phyloP scores from a whole-genome alignment of 1,140 invertebrate species.

The Leptoteleia sp. region DNA sequence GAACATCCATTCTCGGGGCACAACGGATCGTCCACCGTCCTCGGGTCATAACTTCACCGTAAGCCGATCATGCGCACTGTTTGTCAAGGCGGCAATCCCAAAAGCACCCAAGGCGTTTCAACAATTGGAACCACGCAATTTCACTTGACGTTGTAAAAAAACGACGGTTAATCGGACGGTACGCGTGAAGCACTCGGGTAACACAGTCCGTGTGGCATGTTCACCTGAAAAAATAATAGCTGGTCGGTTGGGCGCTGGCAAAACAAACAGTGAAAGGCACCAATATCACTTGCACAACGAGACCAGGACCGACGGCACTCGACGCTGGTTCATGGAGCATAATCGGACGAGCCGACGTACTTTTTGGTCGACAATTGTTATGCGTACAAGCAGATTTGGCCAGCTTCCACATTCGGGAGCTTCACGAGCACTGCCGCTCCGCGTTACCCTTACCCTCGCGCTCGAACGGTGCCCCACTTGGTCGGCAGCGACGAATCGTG shows the following conservation, averaged over 20 bases:
- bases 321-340: not conserved
- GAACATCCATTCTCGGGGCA: not conserved
- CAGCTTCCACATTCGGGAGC: slow-evolving; percentile 71
- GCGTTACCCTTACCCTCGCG: slow-evolving; percentile 69
- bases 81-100: too few species aligned
- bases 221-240: too few species aligned
- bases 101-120: too few species aligned
- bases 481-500: slow-evolving; percentile 17
- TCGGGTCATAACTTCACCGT: not conserved
- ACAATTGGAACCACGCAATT: too few species aligned
- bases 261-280: too few species aligned
- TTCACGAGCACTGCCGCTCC: slow-evolving; percentile 68
- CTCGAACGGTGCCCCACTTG: slow-evolving; percentile 43
- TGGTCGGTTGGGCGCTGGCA: too few species aligned
- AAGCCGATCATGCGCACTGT: too few species aligned
- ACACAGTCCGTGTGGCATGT: too few species aligned
- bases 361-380: slow-evolving; percentile 6
- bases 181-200: too few species aligned
- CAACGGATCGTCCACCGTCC: not conserved
- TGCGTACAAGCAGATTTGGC: slow-evolving; percentile 18
- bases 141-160: too few species aligned
- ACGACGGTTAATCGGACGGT: too few species aligned
- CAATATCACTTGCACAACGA: slow-evolving; percentile 17
- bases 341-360: not conserved
- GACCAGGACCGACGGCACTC: not conserved